Base-by-base conservation (phyloP, 2,797 vertebrate genomes). In the Graptemys geographica region DNA sequence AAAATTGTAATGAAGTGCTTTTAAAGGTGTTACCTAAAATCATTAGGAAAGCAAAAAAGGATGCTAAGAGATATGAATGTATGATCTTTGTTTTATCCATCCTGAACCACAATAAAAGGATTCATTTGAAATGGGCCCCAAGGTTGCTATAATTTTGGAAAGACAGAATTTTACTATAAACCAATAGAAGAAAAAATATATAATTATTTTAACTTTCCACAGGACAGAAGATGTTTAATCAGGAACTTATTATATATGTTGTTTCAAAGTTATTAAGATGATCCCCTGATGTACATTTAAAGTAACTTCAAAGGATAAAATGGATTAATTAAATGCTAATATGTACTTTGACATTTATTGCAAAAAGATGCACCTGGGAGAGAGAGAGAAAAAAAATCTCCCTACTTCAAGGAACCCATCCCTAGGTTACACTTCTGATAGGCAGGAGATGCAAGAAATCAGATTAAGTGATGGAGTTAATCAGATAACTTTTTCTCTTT, bases 401-500 rank as follows among this genome's bases (percentile, higher is more conserved):
- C 11, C 27, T 31, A 11, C 5, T 9, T 3, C 57, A 89, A 76
- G 49, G 27, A 84, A 27, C 18, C 23, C 21, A 23, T 83, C 84
- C 84, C 31, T 41, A 15, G 1, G 0, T 55, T 47, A 76, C 81
- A 18, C 7, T 91, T 89, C 49, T 62, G 79, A 47, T 10, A 8
- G 33, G 27, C 69, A 57, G 55, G 33, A 52, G 37, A 37, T 28
- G 12, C 27, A 78, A 90, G 82, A 90, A 72, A 84, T 5, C 37
- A 59, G 28, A 3, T 89, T 53, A 90, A 62, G n/a, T 81, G 59
- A 57, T 41, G 53, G 44, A 11, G 49, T 62, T 88, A 87, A 69
- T 69, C 33, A 69, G 59, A 6, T 0, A 0, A 74, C 44, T 5
- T 81, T 51, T 94, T 52, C 89, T 72, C 81, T 59, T 37, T 23